Conservation (phyloP, 2,797 vertebrate species). For the Jordanella pulchra region DNA sequence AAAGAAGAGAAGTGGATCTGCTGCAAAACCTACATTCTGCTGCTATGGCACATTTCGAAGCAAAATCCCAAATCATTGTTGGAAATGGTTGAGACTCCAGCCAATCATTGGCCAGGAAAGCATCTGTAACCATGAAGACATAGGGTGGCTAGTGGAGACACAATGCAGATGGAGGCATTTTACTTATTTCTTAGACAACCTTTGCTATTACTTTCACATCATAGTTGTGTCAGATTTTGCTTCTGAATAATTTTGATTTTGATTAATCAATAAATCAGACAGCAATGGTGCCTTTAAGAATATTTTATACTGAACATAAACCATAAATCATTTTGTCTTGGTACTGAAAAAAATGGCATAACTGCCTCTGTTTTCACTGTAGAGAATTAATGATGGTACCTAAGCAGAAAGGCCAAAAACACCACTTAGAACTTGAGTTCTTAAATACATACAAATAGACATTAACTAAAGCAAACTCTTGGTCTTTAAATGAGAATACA, state of each 20-base stretch:
- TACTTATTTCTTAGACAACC: neutral
- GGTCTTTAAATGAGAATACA: neutral
- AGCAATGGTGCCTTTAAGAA: too few relatives aligned
- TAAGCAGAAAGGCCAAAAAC: neutral
- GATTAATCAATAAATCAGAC: too few relatives aligned
- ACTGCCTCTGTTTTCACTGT: neutral
- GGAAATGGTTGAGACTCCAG: neutral
- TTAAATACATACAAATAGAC: neutral
- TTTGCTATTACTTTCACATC: neutral
- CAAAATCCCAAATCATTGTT: neutral
- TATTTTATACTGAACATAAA: too few relatives aligned
- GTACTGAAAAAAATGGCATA: neutral
- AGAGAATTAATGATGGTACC: neutral
- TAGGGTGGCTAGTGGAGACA: neutral
- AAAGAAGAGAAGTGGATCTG: neutral
- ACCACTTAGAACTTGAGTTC: neutral
- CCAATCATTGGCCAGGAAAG: neutral
- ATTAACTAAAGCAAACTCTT: neutral
- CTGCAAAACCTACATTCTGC: neutral
- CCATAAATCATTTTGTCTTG: too few relatives aligned
- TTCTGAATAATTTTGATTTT: neutral
- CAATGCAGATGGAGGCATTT: neutral
- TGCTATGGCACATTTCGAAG: neutral
- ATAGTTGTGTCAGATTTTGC: neutral
- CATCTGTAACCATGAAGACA: neutral